These are phyloP conservation scores for Gobionotothen gibberifrons DNA, from an alignment of 2,797 vertebrate genomes.

Conservation along the genomic window DNA sequence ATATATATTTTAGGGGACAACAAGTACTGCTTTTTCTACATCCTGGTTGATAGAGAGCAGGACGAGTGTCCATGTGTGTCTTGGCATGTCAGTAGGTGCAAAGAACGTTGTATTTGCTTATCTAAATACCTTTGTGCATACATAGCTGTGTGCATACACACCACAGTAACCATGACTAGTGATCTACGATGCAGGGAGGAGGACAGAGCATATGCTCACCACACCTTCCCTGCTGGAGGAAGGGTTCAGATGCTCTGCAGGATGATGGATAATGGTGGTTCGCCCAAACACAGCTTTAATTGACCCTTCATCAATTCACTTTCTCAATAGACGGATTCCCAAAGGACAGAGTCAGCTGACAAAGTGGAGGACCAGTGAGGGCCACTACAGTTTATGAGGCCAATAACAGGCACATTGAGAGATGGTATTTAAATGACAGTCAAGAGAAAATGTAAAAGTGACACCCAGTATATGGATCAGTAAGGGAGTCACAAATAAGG, in stretches of 20 bases:
- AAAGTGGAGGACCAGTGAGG: background rate
- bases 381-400: background rate
- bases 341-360: slow-evolving; percentile 22
- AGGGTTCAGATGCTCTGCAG: slow-evolving; percentile 32
- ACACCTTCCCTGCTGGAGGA: slow-evolving; percentile 42
- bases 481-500: background rate
- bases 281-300: slow-evolving; percentile 54
- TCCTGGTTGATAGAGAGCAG: background rate
- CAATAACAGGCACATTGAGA: background rate
- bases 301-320: slow-evolving; percentile 57
- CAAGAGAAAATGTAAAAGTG: slow-evolving; percentile 1
- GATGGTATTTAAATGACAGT: background rate
- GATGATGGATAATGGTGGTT: slow-evolving; percentile 60
- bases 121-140: background rate
- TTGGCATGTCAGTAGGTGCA: background rate
- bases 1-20: no score
- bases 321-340: slow-evolving; percentile 23
- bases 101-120: background rate
- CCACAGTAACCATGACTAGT: background rate
- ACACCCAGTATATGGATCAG: slow-evolving; percentile 25
- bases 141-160: background rate
- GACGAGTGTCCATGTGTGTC: background rate
- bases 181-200: slow-evolving; percentile 29
- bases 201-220: slow-evolving; percentile 52
- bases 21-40: no score